phyloP scores from a whole-genome alignment of 1,140 invertebrate genomes.

The Drosophila neocordata region DNA sequence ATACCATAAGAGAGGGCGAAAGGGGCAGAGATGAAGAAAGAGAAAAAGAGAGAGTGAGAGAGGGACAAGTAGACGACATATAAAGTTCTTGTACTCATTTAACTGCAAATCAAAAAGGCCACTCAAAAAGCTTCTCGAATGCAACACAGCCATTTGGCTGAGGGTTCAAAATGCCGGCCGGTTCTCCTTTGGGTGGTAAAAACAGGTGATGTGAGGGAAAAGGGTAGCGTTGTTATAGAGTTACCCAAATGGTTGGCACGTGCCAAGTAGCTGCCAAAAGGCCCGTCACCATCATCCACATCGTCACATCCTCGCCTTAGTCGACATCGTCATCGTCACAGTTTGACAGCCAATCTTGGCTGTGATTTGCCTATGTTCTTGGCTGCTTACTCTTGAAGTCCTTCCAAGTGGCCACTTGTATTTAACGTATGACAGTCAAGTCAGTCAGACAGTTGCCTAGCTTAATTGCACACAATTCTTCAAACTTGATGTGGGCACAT shows the following conservation, averaged over 20 bases:
- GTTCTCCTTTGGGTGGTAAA: constrained; percentile 33
- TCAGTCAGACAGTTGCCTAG: constrained; percentile 30
- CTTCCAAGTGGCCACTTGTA: constrained; percentile 65
- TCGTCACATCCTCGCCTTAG: constrained; percentile 27
- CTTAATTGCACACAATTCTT: constrained; percentile 62
- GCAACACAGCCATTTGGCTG: neutral
- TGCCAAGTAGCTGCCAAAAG: constrained; percentile 79
- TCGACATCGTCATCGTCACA: constrained; percentile 35
- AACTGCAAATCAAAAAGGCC: constrained; percentile 57
- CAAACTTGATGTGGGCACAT: constrained; percentile 1
- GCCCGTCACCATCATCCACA: constrained; percentile 17
- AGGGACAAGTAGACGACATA: neutral
- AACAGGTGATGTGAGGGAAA: constrained; percentile 25
- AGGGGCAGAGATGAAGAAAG: neutral
- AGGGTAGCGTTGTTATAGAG: constrained; percentile 27
- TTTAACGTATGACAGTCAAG: constrained; percentile 71
- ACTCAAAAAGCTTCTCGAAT: constrained; percentile 38
- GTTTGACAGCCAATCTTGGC: constrained; percentile 69
- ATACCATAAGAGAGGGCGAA: neutral
- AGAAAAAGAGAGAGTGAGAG: neutral
- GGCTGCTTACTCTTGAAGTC: constrained; percentile 24
- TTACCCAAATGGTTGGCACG: constrained; percentile 60
- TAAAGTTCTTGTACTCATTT: constrained; percentile 16
- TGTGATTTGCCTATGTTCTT: constrained; percentile 48
- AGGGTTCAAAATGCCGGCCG: constrained; percentile 24